phyloP scores from a whole-genome alignment of 2,113 vertebrate genomes.

The Genyomyrus donnyi region DNA sequence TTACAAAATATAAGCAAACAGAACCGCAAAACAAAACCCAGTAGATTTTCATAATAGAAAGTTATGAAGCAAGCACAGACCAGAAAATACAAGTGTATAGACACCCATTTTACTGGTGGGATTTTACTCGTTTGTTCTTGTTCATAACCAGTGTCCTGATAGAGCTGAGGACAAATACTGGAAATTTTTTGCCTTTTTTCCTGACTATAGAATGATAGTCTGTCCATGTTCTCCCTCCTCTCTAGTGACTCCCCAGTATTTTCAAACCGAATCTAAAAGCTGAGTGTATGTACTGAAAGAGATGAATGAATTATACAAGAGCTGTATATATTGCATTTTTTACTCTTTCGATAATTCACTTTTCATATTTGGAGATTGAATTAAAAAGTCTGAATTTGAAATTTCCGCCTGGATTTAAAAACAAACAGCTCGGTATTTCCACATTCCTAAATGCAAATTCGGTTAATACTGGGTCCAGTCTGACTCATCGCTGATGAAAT shows the following conservation, averaged over 20 bases:
- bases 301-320: background rate
- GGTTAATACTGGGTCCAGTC: background rate
- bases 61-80: background rate
- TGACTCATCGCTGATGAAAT: background rate
- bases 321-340: background rate
- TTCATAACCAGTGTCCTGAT: background rate
- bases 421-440: background rate
- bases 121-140: background rate
- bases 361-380: background rate
- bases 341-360: background rate
- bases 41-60: background rate
- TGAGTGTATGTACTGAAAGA: background rate
- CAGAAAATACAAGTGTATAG: background rate
- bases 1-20: background rate
- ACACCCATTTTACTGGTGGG: background rate
- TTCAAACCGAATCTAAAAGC: background rate
- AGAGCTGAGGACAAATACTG: background rate
- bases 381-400: background rate
- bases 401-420: background rate
- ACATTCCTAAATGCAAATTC: background rate
- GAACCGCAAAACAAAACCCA: background rate
- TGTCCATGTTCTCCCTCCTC: background rate
- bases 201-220: background rate
- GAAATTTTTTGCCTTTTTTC: background rate
- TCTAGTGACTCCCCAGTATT: background rate